These are phyloP conservation scores for Charina bottae DNA, from an alignment of 2,113 vertebrate species.

Conservation along the genomic window DNA sequence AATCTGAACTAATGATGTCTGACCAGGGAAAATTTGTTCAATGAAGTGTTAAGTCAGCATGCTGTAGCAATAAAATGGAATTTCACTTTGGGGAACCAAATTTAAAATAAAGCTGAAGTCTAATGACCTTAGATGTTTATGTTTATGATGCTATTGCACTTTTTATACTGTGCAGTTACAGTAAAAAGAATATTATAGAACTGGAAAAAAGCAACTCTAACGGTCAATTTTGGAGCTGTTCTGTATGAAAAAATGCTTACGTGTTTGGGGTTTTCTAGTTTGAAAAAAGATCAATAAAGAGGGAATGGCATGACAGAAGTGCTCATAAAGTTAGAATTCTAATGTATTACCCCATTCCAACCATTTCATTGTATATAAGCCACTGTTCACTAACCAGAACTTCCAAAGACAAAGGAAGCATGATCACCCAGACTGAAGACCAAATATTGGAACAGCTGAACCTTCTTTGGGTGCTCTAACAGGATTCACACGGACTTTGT, in stretches of 20 bases:
- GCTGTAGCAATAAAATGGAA: neutral
- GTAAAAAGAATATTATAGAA: neutral
- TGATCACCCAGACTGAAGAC: neutral
- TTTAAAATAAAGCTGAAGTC: neutral
- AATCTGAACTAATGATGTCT: neutral
- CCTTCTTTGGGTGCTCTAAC: neutral
- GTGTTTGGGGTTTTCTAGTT: neutral
- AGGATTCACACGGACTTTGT: neutral
- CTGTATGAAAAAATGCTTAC: neutral
- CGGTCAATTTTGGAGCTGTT: neutral
- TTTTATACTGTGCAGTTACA: neutral
- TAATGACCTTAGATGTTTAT: neutral
- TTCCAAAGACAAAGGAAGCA: neutral
- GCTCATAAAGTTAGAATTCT: neutral
- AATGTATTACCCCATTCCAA: neutral
- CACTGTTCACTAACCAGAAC: neutral
- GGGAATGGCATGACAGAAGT: neutral
- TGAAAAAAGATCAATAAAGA: neutral
- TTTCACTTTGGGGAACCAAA: neutral
- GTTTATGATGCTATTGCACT: neutral
- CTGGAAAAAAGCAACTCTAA: neutral
- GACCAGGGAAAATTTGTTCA: neutral
- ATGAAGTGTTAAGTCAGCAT: too few species aligned
- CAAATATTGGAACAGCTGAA: neutral
- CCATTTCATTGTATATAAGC: neutral